Evolutionary conservation across 1,140 invertebrate genomes (phyloP), one percentile per base, ranked within the genome.

Genomic region (Octopus bimaculoides): DNA sequence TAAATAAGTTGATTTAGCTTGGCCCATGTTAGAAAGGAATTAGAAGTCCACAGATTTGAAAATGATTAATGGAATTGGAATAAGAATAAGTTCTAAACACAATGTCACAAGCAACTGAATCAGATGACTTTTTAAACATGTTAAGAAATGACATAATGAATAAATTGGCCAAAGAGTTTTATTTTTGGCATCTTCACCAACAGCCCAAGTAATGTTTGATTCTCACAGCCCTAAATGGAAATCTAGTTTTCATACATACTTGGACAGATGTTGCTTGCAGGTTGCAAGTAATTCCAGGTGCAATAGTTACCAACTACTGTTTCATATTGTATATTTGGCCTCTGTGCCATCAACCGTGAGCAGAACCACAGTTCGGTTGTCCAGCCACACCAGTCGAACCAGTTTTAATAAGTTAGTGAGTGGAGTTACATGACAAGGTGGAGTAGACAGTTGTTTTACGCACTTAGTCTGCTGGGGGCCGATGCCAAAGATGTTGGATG

Each of bases 391-490:
- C 8, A 90, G 82, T 61, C 87, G 78, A 6, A 87, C 87, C 54
- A 88, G 83, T 78, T 89, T 89, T 6, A 89, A 80, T 4, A 88
- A 83, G 80, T 88, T 90, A 71, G 85, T 87, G 26, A 86, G 78
- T 0, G 87, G 84, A 10, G 84, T 84, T 1, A 87, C 83, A 6
- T 78, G 76, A 14, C 86, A 79, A 1, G 86, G 83, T 17, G 86
- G 85, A 4, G 86, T 87, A 8, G 84, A 82, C 73, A 84, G 86
- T 77, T 86, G 85, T 61, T 87, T 87, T 17, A 90, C 79, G 82
- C 86, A 88, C 78, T 90, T 90, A 5, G 87, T 88, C 78, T 89
- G 87, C 56, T 88, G 87, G 54, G 88, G 87, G 5, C 89, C 88
- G 76, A 90, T 85, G 54, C 87, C 85, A 86, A 90, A 89, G 52